Percentiles rank a stretch among this genome's conserved stretches.
These are phyloP conservation scores for Meteorus colon DNA, from an alignment of 2,888 invertebrate genomes.

Conservation along the genomic window DNA sequence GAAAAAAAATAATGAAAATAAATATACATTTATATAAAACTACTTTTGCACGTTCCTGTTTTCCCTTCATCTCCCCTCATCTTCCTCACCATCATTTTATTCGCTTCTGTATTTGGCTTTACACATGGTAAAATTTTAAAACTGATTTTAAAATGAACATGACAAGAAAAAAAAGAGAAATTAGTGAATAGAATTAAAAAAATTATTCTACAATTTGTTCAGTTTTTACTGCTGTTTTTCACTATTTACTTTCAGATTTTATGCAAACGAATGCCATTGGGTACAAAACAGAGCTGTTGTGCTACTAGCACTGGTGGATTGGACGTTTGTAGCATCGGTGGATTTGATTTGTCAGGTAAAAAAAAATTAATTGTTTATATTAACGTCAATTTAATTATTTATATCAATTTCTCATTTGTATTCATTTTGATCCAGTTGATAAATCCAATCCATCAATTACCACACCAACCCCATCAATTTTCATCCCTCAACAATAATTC, in stretches of 20 bases:
- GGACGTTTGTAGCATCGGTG: constrained; percentile 69
- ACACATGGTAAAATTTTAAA: neutral
- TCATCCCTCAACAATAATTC: too few relatives aligned
- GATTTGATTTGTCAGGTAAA: constrained; percentile 70
- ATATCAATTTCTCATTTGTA: too few relatives aligned
- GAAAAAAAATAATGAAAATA: constrained; percentile 7
- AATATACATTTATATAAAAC: constrained; percentile 3
- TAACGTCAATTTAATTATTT: too few relatives aligned
- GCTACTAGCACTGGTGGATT: constrained; percentile 69
- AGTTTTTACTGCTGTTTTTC: too few relatives aligned
- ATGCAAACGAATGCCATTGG: constrained; percentile 67
- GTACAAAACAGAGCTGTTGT: constrained; percentile 69
- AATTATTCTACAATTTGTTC: too few relatives aligned
- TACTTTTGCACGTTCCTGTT: neutral
- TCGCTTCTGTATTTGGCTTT: neutral
- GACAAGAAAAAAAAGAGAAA: too few relatives aligned
- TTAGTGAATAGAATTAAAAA: too few relatives aligned
- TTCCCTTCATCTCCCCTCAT: neutral
- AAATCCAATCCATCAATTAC: too few relatives aligned
- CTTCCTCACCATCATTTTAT: too few relatives aligned
- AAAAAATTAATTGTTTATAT: neutral
- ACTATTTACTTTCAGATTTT: constrained; percentile 58
- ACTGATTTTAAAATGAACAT: neutral
- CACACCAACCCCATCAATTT: too few relatives aligned
- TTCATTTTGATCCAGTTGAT: too few relatives aligned